phyloP scores from a whole-genome alignment of 2,888 invertebrate species.

The Tiliacea aurago region DNA sequence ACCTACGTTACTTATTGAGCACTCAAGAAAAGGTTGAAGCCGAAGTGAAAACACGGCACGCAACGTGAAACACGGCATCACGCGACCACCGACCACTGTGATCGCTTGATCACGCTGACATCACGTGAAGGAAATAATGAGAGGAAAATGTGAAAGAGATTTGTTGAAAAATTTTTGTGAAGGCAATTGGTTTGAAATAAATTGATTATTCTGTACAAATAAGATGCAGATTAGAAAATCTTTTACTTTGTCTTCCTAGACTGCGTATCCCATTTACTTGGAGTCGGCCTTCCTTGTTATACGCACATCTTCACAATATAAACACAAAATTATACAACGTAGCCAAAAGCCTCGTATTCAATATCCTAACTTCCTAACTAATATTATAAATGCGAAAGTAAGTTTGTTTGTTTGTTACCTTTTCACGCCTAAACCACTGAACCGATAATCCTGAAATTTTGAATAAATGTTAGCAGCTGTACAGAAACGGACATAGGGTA shows the following conservation, averaged over 20 bases:
- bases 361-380: no score
- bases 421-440: no score
- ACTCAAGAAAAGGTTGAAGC: conserved; percentile 82
- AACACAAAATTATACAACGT: not conserved
- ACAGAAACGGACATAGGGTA: no score
- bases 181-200: not conserved
- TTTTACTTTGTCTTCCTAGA: not conserved
- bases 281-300: not conserved
- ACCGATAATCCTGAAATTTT: no score
- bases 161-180: not conserved
- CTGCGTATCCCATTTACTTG: no score
- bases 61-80: conserved; percentile 83
- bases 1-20: conserved; percentile 81
- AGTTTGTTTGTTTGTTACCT: no score
- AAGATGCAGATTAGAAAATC: not conserved
- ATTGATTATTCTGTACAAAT: no score
- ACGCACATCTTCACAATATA: not conserved
- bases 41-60: conserved; percentile 85
- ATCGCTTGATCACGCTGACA: conserved; percentile 75
- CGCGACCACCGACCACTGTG: conserved; percentile 74
- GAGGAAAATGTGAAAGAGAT: conserved; percentile 7
- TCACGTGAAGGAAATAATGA: conserved; percentile 22
- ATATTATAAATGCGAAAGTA: no score
- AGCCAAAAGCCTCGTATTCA: not conserved
- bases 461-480: no score